Conservation (phyloP, 2,888 invertebrate species). For the Anodontia alba region DNA sequence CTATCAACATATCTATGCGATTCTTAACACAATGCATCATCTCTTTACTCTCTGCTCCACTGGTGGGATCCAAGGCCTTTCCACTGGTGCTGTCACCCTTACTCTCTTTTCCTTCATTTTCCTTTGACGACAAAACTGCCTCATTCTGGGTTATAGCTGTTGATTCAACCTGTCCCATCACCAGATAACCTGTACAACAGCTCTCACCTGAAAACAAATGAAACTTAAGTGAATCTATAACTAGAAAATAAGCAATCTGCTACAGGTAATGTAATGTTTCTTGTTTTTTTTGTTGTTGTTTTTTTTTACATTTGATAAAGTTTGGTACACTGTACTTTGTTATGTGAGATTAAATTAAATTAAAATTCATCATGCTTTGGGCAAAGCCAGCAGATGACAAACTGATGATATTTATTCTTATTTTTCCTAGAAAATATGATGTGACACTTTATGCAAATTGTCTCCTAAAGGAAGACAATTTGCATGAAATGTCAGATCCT, state of each 20-base stretch:
- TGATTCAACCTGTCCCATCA: not conserved
- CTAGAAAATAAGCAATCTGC: not conserved
- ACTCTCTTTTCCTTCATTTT: not conserved
- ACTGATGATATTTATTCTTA: too few relatives aligned
- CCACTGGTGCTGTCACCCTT: not conserved
- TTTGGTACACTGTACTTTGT: too few relatives aligned
- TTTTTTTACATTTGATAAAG: too few relatives aligned
- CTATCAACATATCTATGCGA: constrained; percentile 66
- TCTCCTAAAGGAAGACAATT: too few relatives aligned
- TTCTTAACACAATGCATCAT: constrained; percentile 60
- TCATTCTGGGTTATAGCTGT: not conserved
- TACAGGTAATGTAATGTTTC: too few relatives aligned
- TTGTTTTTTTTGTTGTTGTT: too few relatives aligned
- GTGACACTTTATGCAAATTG: too few relatives aligned
- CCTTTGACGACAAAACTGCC: not conserved
- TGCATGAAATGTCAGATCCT: too few relatives aligned
- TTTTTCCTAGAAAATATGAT: too few relatives aligned
- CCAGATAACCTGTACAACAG: not conserved
- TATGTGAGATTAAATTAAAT: too few relatives aligned
- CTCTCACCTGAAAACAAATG: constrained; percentile 20
- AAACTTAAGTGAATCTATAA: not conserved
- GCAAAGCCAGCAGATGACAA: too few relatives aligned
- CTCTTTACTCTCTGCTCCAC: constrained; percentile 13
- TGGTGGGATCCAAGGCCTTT: not conserved
- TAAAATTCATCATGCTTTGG: too few relatives aligned